These are phyloP conservation scores for Stratiomys singularior DNA, from an alignment of 2,888 invertebrate species.

Conservation along the genomic window DNA sequence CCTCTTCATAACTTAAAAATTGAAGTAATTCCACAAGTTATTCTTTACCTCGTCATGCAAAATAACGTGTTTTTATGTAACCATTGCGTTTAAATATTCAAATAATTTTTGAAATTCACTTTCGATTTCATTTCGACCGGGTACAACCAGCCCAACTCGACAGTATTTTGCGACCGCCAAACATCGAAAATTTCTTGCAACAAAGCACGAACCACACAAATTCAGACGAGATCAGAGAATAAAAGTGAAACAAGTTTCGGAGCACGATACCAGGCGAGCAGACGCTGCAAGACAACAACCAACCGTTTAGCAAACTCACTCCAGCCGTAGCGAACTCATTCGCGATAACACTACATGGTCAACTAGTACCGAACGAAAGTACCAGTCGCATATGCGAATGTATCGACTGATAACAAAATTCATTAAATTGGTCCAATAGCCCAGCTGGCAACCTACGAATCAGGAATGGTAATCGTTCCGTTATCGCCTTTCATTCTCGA, in stretches of 20 bases:
- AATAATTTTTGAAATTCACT: neutral
- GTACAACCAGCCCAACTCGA: neutral
- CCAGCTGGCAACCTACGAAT: neutral
- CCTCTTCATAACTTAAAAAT: too few species aligned
- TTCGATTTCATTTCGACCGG: neutral
- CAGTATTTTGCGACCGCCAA: neutral
- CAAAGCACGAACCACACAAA: neutral
- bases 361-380: neutral
- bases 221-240: conserved; percentile 50
- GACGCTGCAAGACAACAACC: conserved; percentile 1
- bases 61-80: too few species aligned
- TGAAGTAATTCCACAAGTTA: too few species aligned
- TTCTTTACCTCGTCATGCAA: too few species aligned
- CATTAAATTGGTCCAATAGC: neutral
- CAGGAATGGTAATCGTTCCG: conserved; percentile 27
- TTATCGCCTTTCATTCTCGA: neutral
- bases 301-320: neutral
- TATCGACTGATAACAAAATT: too few species aligned
- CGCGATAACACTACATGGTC: neutral
- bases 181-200: neutral
- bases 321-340: neutral
- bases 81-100: too few species aligned
- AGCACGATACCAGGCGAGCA: conserved; percentile 56
- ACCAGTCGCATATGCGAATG: too few species aligned
- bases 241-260: conserved; percentile 63